Base-by-base conservation (phyloP, 2,888 invertebrate genomes). In the Thyatira batis region DNA sequence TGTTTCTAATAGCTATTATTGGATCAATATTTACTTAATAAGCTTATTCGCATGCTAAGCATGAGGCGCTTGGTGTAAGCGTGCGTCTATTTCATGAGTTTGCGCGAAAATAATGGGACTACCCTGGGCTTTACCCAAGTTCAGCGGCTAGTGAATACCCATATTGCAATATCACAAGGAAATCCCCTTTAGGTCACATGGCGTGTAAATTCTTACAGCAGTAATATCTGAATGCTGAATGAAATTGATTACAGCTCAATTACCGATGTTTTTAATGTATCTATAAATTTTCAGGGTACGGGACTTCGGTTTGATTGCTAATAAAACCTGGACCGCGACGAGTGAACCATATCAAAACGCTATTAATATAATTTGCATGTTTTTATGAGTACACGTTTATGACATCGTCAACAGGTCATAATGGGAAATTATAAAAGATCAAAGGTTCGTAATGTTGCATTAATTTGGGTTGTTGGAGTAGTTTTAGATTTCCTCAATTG, bases 301-400 rank as follows among this genome's bases (percentile, higher is more conserved):
- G 71, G 77, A 80, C 78, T 80, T 74, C 65, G 72, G 66, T 79
- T 84, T 84, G 78, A 87, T 84, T 73, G 73, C 71, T 82, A 72
- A 88, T 85, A 84, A 86, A 87, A 81, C 65, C 70, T 68, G 72
- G 58, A 61, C 77, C 74, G 67, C 73, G 75, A 78, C 71, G 68
- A 73, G 67, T 74, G 66, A 61, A 73, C 72, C 70, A 73, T 78
- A 79, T 85, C 81, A 82, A 82, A 83, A 73, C 61, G 78, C 71
- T 77, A 74, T 81, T 85, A 83, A 84, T 80, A 79, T 70, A 80
- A 82, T 87, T 85, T 80, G 77, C 81, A 77, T 78, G 76, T 81
- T 82, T 76, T 85, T 80, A 82, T 73, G 73, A 68, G 63, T 65
- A 63, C 63, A 50, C 57, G 61, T 55, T 69, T 73, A 48, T 0